Conservation (phyloP, 2,888 invertebrate species). For the Andrena flavipes region DNA sequence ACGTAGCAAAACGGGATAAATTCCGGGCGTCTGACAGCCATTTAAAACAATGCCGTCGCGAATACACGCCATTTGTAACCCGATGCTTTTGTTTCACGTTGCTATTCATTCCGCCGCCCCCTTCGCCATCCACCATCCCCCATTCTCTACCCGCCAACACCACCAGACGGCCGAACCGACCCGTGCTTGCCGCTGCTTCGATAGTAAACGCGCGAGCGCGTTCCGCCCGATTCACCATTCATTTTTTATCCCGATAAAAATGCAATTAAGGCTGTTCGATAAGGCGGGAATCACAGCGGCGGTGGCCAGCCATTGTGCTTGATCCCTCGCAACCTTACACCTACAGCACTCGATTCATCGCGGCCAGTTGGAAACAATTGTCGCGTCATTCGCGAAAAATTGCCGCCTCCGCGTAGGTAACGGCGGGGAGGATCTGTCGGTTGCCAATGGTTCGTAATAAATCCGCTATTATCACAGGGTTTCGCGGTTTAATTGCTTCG, state of each 20-base stretch:
- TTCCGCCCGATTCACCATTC: conserved; percentile 73
- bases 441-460: conserved; percentile 55
- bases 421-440: conserved; percentile 27
- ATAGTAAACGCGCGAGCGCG: conserved; percentile 63
- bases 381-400: conserved; percentile 60
- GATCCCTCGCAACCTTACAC: conserved; percentile 58
- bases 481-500: conserved; percentile 47
- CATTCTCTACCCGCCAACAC: conserved; percentile 68
- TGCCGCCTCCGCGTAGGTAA: conserved; percentile 31
- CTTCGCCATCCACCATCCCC: conserved; percentile 48
- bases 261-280: conserved; percentile 81
- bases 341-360: conserved; percentile 37
- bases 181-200: conserved; percentile 60
- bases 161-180: conserved; percentile 67
- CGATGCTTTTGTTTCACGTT: conserved; percentile 83
- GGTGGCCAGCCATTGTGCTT: conserved; percentile 49
- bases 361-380: conserved; percentile 57
- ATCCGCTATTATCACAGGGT: conserved; percentile 47
- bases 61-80: conserved; percentile 84
- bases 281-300: conserved; percentile 73
- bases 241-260: conserved; percentile 82
- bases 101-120: conserved; percentile 81
- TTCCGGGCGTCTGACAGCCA: conserved; percentile 83
- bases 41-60: conserved; percentile 84
- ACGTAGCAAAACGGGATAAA: conserved; percentile 84